These are phyloP conservation scores for Raja brachyura DNA, from an alignment of 2,113 vertebrate species.

Conservation along the genomic window DNA sequence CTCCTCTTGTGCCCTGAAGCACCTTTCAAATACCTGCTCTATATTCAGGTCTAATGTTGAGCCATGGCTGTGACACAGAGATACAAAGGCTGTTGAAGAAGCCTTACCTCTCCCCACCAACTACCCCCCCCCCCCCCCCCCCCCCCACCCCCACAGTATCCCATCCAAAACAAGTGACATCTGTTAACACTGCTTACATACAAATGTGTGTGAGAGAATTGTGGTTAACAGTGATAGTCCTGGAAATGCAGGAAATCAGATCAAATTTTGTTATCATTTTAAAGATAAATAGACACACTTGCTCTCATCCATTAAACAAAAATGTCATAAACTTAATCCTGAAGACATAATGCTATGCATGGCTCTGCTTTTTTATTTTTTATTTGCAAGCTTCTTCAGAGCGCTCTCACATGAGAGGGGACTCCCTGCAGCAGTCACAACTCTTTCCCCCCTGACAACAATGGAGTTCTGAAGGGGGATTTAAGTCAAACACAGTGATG, in stretches of 20 bases:
- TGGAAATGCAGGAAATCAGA: slow-evolving; percentile 73
- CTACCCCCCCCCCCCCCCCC: too few relatives aligned
- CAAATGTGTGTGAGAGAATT: slow-evolving; percentile 77
- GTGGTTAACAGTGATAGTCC: slow-evolving; percentile 81
- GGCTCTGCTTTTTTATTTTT: slow-evolving; percentile 58
- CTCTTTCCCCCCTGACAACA: neutral
- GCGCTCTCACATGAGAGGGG: neutral
- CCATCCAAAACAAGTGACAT: slow-evolving; percentile 63
- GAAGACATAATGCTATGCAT: slow-evolving; percentile 56
- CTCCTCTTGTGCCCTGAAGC: slow-evolving; percentile 60
- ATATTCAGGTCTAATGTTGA: slow-evolving; percentile 59
- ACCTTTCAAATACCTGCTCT: slow-evolving; percentile 75
- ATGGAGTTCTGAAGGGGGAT: slow-evolving; percentile 35
- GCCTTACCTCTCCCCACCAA: neutral
- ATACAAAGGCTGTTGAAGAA: slow-evolving; percentile 68
- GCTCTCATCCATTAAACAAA: slow-evolving; percentile 68
- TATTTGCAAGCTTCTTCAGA: neutral
- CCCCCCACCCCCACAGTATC: slow-evolving; percentile 12
- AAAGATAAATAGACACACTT: slow-evolving; percentile 68
- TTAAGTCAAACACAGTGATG: slow-evolving; percentile 36
- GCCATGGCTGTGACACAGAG: slow-evolving; percentile 62
- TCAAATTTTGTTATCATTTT: slow-evolving; percentile 64
- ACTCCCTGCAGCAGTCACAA: slow-evolving; percentile 25
- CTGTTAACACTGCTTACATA: slow-evolving; percentile 75
- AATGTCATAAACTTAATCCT: slow-evolving; percentile 71